Base-by-base conservation (phyloP, 2,888 invertebrate genomes). In the Busseola fusca region DNA sequence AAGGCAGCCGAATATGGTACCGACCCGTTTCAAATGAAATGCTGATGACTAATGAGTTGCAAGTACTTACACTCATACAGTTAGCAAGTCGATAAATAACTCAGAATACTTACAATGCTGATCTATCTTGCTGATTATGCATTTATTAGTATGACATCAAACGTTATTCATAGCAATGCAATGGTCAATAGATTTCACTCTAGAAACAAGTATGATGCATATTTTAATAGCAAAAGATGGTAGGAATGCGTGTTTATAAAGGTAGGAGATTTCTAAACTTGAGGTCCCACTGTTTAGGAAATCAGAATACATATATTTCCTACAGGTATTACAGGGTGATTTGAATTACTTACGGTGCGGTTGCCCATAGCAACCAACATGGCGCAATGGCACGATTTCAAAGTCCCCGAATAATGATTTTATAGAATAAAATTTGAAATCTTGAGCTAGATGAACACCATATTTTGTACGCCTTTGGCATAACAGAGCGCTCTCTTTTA, bases 341-440 rank as follows among this genome's bases (percentile, higher is more conserved):
- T 69, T 57, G 40, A 69, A 57, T 58, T 34, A 57, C 18, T 50
- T 78, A 27, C 34, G 42, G 57, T 72, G 34, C 34, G 42, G 57
- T 72, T 78, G 34, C 30, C 71, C 48, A 69, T 77, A 50, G 57
- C 78, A 77, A 72, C 69, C 25, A 14, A 25, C n/a, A 27, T 27
- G 30, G 21, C 48, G 56, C 56, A 69, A 58, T 57, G 7, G 18
- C 27, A n/a, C 1, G 45, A 72, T 10, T 57, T 54, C 34, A 34
- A 25, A 56, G 45, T 27, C 14, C 50, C 9, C 27, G 25, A 50
- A 4, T 62, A 62, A 7, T 18, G n/a, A n/a, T n/a, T n/a, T n/a
- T n/a, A n/a, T n/a, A n/a, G n/a, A n/a, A n/a, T n/a, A n/a, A n/a
- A n/a, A n/a, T n/a, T n/a, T n/a, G n/a, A n/a, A n/a, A n/a, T n/a